Evolutionary conservation across 1,140 invertebrate genomes (phyloP), one percentile per base, ranked within the genome.

Genomic region (Agrypnia vestita): DNA sequence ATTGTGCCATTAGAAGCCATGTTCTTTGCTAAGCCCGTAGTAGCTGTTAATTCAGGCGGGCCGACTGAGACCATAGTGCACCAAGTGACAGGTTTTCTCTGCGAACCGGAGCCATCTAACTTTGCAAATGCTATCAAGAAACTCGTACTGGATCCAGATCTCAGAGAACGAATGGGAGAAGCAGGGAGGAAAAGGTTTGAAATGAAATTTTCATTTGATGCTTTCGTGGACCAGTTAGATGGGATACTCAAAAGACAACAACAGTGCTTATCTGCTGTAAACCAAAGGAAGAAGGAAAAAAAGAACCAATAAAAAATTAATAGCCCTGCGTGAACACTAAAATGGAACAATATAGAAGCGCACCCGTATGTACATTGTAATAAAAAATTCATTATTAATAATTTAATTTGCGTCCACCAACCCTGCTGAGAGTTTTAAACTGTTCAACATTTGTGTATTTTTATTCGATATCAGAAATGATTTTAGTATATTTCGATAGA

Each of bases 1-100:
- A 99, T 99, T 85, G 99, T 99, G 8, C 99, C 99, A 0, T 89
- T 99, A 69, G 99, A 99, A 91, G 97, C 98, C 0, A 99, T 99
- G 99, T 97, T 96, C 85, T 93, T 94, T 85, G 89, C 91, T 35
- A 96, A 96, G 85, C 97, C 98, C 17, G 98, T 99, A 0, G 94
- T 99, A 82, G 99, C 98, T 0, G 94, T 96, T 0, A 96, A 97
- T 85, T 97, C 94, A 86, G 99, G 99, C 43, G 99, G 99, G 0
- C 98, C 98, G 0, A 93, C 92, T 6, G 99, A 99, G 89, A 99
- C 98, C 0, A 91, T 99, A 62, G 90, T 95, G 0, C 89, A 98
- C 90, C 92, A 92, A n/a, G 89, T 93, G 7, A 99, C 98, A 4
- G 99, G 99, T 9, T 99, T 93, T 86, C 89, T 99, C 4, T 96